Evolutionary conservation across 2,888 invertebrate genomes (phyloP).

Genomic region (Baccha elongata): DNA sequence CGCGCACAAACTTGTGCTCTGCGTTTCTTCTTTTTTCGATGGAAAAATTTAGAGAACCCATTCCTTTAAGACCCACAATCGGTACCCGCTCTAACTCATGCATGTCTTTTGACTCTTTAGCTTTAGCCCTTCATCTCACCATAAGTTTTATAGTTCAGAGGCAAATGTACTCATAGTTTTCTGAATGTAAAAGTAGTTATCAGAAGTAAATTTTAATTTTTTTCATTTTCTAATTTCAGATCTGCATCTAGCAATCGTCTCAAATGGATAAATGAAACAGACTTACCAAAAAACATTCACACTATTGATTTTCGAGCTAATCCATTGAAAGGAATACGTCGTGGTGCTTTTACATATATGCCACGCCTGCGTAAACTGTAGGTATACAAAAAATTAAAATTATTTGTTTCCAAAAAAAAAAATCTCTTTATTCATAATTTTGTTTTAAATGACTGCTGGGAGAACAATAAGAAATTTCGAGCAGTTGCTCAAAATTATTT

Average conservation of each 20-base stretch:
- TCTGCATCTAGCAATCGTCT: constrained; percentile 93
- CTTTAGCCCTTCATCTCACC: no score
- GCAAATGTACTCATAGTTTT: no score
- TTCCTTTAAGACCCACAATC: no score
- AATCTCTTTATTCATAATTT: constrained; percentile 28
- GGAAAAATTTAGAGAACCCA: no score
- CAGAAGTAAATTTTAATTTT: no score
- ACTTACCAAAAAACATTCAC: constrained; percentile 88
- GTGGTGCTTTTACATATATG: constrained; percentile 89
- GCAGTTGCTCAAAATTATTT: constrained; percentile 76
- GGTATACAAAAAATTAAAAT: constrained; percentile 81
- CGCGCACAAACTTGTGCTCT: no score
- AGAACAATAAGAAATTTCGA: constrained; percentile 76
- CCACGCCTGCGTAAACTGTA: constrained; percentile 91
- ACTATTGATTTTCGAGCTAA: constrained; percentile 93
- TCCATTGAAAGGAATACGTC: constrained; percentile 88
- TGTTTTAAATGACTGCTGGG: constrained; percentile 63
- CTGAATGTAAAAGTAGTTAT: no score
- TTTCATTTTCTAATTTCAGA: constrained; percentile 83
- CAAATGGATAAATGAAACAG: constrained; percentile 87
- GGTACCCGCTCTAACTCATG: no score
- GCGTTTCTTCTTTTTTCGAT: no score
- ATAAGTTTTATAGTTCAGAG: no score
- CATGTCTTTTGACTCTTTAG: no score
- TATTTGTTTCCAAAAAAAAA: not conserved